A percentile compares a stretch with the other conserved stretches of the same genome.
Conservation (phyloP, 1,140 invertebrate genomes). For the Eupristina koningsbergeri region DNA sequence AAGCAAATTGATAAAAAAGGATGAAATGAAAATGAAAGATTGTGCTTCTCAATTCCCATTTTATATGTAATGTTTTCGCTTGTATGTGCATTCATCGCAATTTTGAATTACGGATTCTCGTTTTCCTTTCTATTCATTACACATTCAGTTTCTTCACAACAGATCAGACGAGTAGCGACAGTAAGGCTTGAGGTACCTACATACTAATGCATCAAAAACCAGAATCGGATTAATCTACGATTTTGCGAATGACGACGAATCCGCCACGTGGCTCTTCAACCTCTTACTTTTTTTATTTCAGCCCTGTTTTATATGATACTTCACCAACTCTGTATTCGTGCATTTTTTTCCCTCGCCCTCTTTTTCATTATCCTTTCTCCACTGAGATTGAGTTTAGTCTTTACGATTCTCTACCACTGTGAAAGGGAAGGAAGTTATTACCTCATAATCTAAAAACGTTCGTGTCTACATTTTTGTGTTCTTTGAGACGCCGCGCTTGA, state of each 20-base stretch:
- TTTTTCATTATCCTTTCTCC: not conserved
- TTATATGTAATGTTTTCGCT: not conserved
- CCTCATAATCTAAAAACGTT: not conserved
- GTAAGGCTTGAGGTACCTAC: not conserved
- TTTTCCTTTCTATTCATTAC: not conserved
- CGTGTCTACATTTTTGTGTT: not conserved
- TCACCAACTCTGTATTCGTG: constrained; percentile 32
- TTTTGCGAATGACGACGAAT: constrained; percentile 39
- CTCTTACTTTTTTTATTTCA: too few relatives aligned
- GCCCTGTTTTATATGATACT: too few relatives aligned
- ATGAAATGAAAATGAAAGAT: not conserved
- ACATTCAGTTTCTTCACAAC: constrained; percentile 47
- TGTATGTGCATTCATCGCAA: constrained; percentile 19
- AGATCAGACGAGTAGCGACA: constrained; percentile 45
- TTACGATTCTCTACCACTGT: constrained; percentile 10
- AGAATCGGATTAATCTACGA: constrained; percentile 48
- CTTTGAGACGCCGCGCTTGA: constrained; percentile 41
- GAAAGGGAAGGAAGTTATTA: constrained; percentile 27
- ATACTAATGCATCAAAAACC: not conserved
- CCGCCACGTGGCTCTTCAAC: constrained; percentile 49
- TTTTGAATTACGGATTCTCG: constrained; percentile 9
- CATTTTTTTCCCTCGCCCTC: constrained; percentile 4
- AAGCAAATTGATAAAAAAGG: not conserved
- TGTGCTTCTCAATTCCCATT: not conserved
- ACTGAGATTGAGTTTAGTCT: not conserved